phyloP scores from a whole-genome alignment of 1,140 invertebrate genomes.

The Muscidifurax raptorellus region DNA sequence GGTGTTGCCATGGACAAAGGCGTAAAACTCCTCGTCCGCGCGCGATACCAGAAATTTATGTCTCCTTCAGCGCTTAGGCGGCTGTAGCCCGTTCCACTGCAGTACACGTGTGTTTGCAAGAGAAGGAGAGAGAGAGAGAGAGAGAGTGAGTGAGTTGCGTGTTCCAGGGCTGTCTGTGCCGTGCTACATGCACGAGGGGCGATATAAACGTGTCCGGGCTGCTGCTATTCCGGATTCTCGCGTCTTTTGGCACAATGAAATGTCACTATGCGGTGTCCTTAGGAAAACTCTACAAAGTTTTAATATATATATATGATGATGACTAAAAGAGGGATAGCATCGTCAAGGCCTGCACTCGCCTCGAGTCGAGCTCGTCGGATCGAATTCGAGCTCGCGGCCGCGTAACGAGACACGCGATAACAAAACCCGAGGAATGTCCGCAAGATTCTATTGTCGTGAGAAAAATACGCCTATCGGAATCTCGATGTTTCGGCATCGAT shows the following conservation, averaged over 20 bases:
- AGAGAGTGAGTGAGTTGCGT: constrained; percentile 7
- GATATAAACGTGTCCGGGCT: constrained; percentile 34
- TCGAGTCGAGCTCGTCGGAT: no score
- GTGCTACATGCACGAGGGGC: neutral
- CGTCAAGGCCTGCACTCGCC: no score
- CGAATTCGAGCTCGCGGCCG: no score
- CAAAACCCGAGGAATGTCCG: neutral
- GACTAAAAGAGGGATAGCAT: no score
- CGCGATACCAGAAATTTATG: constrained; percentile 54
- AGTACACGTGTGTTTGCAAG: neutral
- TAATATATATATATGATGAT: no score
- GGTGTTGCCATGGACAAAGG: constrained; percentile 48
- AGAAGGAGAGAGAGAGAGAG: neutral
- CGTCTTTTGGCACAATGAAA: constrained; percentile 40
- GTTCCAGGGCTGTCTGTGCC: neutral
- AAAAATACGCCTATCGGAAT: constrained; percentile 30
- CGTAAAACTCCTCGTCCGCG: constrained; percentile 43
- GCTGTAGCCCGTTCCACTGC: neutral
- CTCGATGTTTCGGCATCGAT: constrained; percentile 30
- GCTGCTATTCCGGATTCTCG: constrained; percentile 47
- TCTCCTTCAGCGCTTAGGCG: constrained; percentile 20
- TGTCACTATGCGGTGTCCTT: constrained; percentile 27
- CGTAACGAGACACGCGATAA: no score
- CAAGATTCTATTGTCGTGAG: constrained; percentile 39
- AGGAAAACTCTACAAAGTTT: no score